Base-by-base conservation (phyloP, 2,888 invertebrate species). In the Plagodis pulveraria region DNA sequence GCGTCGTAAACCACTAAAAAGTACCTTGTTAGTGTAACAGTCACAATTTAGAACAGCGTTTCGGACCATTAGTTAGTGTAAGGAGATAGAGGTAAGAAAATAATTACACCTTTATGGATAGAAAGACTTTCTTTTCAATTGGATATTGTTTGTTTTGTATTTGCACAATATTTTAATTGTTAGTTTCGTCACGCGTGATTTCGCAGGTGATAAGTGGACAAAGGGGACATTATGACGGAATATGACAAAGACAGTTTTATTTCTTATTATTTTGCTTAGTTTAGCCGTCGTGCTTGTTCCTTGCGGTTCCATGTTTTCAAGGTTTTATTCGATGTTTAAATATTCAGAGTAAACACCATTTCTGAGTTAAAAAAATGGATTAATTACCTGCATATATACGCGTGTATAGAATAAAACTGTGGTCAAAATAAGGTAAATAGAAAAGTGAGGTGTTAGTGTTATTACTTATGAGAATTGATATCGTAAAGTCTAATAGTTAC, bases 1-100 rank as follows among this genome's bases (percentile, higher is more conserved):
- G 72, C 83, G 68, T 80, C 85, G 86, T 91, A 89, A 90, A 91
- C 91, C 91, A 86, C 90, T 87, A 89, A 90, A 89, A 87, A 84
- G 86, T 84, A 81, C 84, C 85, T 87, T 81, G 84, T 81, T 78
- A 82, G 72, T 79, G 78, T 72, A 76, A 71, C 70, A 71, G 68
- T 76, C 77, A 86, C 85, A 83, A 84, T 80, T 82, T 79, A 76
- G 78, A 80, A 86, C 83, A 80, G 83, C 85, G 89, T 87, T 86
- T 78, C 80, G 84, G 78, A 49, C 80, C 83, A 89, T 91, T 86
- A 86, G 69, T 61, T 51, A 76, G 65, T 77, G 78, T 87, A 85
- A 82, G 78, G 71, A 86, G 84, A 89, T 86, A 89, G 89, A 78
- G 77, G 76, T 73, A 70, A 48, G 67, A 67, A 72, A 80, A 87